Evolutionary conservation across 2,888 invertebrate genomes (phyloP), one percentile per base, ranked within the genome.

Genomic region (Cerceris ruficornis): DNA sequence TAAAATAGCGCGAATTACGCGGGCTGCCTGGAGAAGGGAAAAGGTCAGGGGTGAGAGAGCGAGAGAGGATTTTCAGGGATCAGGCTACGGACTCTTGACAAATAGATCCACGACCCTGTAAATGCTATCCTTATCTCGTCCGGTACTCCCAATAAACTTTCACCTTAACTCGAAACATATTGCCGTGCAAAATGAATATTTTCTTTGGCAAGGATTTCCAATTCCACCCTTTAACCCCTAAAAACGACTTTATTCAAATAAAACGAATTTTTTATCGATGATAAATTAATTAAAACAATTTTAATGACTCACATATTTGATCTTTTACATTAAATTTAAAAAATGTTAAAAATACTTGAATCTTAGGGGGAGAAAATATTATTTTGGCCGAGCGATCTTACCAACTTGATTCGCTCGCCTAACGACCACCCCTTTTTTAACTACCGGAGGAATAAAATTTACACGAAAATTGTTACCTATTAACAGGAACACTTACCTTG

Each of bases 91-190:
- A 52, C 59, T 61, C 41, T 14, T 28, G 60, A 70, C 70, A 70
- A 70, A 70, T 70, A 61, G 46, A 75, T 69, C 69, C 17, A 49
- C 39, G 67, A 54, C 42, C 50, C 49, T 13, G 39, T 17, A 60
- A 66, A 66, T 61, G 64, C 15, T 59, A 42, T 61, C 60, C 46
- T 61, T 72, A 67, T 60, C 67, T 69, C 41, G 13, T 7, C 54
- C 50, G 17, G 15, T 46, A 39, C 46, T 67, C 50, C 7, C 49
- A 1, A 14, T 55, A 14, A 61, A 61, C 28, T 41, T 39, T n/a
- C 39, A 14, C 50, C 42, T 55, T 17, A 41, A 57, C 11, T 46
- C 14, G 52, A 41, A 41, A 57, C 57, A 57, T 13, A 15, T 57
- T 11, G 8, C 39, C n/a, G 17, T 14, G 49, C 7, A 57, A 13